These are phyloP conservation scores for Amaurobius ferox DNA, from an alignment of 2,888 invertebrate genomes.

Conservation along the genomic window DNA sequence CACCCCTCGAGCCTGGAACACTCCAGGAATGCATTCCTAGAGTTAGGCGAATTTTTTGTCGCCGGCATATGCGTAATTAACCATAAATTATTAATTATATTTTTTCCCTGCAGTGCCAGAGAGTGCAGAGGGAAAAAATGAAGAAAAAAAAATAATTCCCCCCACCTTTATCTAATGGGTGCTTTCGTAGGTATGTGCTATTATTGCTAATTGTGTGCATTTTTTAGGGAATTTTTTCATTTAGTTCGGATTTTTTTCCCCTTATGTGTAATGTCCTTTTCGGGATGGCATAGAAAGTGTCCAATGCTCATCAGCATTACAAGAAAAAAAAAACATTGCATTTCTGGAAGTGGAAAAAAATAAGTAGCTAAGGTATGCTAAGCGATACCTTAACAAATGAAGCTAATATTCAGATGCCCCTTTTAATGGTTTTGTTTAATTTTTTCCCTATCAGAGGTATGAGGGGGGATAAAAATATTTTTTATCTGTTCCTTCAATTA, in stretches of 20 bases:
- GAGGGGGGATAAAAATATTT: not conserved
- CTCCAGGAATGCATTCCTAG: slow-evolving; percentile 56
- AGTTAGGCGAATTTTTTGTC: slow-evolving; percentile 26
- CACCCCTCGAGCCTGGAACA: slow-evolving; percentile 34
- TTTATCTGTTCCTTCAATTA: not conserved
- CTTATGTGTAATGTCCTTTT: slow-evolving; percentile 1
- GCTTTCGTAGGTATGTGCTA: slow-evolving; percentile 65
- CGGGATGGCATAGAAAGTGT: slow-evolving; percentile 28
- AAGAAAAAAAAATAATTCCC: slow-evolving; percentile 25
- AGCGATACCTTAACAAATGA: slow-evolving; percentile 71
- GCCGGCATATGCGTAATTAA: slow-evolving; percentile 63
- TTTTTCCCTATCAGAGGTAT: not conserved
- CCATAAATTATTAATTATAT: slow-evolving; percentile 72
- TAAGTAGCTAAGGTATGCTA: slow-evolving; percentile 59
- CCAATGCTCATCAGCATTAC: slow-evolving; percentile 60
- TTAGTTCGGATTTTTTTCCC: slow-evolving; percentile 41
- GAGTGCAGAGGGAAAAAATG: not conserved
- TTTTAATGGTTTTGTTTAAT: not conserved
- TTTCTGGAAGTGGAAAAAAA: slow-evolving; percentile 15
- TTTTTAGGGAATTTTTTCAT: slow-evolving; percentile 43
- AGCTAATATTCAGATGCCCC: slow-evolving; percentile 53
- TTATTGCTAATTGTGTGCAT: slow-evolving; percentile 69
- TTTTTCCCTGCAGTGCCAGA: slow-evolving; percentile 27
- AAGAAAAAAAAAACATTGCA: slow-evolving; percentile 5
- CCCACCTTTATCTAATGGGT: slow-evolving; percentile 63